Evolutionary conservation across 2,888 invertebrate species (phyloP).

Genomic region (Alsophila aescularia): DNA sequence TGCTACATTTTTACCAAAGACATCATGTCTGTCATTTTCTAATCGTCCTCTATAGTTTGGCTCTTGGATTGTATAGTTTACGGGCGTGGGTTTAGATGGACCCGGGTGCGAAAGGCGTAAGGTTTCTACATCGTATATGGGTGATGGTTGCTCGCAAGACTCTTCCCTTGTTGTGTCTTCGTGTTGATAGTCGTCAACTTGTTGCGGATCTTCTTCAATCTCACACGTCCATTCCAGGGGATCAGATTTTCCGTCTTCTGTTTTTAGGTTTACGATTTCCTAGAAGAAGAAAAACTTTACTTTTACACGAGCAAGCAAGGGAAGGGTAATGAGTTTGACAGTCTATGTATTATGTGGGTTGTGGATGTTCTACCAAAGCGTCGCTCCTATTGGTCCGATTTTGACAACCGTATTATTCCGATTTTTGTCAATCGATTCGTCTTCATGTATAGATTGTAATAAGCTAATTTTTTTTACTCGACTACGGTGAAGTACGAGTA

Average conservation of each 20-base stretch:
- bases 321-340: no score
- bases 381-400: no score
- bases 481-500: no score
- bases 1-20: conserved; percentile 27
- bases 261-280: not conserved
- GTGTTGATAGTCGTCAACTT: not conserved
- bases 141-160: not conserved
- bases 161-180: not conserved
- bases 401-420: no score
- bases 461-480: no score
- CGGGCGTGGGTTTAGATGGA: not conserved
- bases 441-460: no score
- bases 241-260: conserved; percentile 2
- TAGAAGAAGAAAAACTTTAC: conserved; percentile 10
- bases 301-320: no score
- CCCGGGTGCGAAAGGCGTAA: not conserved
- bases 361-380: no score
- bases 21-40: conserved; percentile 19
- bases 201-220: not conserved
- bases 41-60: not conserved
- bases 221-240: not conserved
- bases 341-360: no score
- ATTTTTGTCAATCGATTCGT: no score
- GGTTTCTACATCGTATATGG: not conserved
- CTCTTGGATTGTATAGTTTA: not conserved